phyloP scores from a whole-genome alignment of 1,140 invertebrate genomes.

The Homarus americanus region DNA sequence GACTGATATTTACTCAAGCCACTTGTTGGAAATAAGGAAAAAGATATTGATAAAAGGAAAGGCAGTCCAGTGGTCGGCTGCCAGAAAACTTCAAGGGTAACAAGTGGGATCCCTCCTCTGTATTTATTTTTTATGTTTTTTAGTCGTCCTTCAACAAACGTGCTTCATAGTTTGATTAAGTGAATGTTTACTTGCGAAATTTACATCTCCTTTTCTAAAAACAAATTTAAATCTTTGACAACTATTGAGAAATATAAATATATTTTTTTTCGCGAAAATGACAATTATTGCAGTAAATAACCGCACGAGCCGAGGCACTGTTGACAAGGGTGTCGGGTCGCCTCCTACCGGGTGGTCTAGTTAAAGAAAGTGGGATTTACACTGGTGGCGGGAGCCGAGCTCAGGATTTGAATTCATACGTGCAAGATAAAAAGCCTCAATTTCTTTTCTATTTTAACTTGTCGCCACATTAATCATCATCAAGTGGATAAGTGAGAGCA shows the following conservation, averaged over 20 bases:
- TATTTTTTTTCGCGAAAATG: not conserved
- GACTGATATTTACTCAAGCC: not conserved
- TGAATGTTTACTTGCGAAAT: too few species aligned
- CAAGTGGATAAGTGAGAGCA: not conserved
- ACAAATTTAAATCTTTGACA: too few species aligned
- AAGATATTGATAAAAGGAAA: not conserved
- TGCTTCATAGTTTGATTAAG: too few species aligned
- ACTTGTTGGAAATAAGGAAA: not conserved
- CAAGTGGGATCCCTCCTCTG: not conserved
- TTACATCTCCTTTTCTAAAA: too few species aligned
- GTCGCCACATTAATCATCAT: not conserved
- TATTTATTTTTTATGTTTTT: not conserved
- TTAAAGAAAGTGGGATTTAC: constrained; percentile 45
- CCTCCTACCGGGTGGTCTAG: constrained; percentile 19
- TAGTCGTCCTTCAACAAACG: not conserved
- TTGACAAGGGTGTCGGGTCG: constrained; percentile 9
- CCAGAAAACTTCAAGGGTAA: not conserved
- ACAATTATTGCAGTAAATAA: not conserved
- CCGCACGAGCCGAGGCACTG: not conserved
- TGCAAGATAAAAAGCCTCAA: not conserved
- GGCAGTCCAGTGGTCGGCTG: not conserved
- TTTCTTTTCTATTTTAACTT: not conserved
- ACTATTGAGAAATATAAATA: too few species aligned
- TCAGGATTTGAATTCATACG: not conserved
- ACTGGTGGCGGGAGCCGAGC: not conserved